These are phyloP conservation scores for Megaleporinus macrocephalus DNA, from an alignment of 2,113 vertebrate species.

Conservation along the genomic window DNA sequence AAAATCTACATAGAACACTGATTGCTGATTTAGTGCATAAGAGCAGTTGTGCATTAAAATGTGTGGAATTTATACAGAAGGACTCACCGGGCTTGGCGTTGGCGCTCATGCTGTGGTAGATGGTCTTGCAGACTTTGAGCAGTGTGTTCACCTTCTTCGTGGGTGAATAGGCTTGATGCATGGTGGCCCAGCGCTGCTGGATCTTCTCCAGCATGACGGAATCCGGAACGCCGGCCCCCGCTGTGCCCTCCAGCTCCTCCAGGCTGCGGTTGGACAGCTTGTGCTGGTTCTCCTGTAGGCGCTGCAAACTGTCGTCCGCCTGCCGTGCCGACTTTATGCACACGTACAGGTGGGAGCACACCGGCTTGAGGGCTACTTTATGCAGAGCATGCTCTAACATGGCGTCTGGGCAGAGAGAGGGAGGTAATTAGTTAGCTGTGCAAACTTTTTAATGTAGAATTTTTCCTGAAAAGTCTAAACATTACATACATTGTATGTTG, in stretches of 20 bases:
- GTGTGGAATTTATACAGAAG: no score
- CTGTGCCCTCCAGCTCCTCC: slow-evolving; percentile 68
- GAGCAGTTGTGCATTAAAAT: no score
- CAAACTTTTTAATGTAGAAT: no score
- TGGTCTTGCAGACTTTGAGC: slow-evolving; percentile 85
- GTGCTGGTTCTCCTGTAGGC: slow-evolving; percentile 68
- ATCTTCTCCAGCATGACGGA: slow-evolving; percentile 75
- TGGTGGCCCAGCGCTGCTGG: slow-evolving; percentile 72
- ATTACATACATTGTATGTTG: no score
- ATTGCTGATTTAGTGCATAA: no score
- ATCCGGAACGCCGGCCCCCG: slow-evolving; percentile 75
- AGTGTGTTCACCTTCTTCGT: slow-evolving; percentile 84
- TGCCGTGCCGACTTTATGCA: slow-evolving; percentile 70
- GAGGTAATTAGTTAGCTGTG: not conserved
- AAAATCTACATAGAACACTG: no score
- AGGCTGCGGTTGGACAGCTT: slow-evolving; percentile 62
- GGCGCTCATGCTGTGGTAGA: slow-evolving; percentile 84
- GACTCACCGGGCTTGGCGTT: slow-evolving; percentile 72
- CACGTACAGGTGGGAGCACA: slow-evolving; percentile 76
- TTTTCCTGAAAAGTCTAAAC: no score
- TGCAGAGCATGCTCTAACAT: slow-evolving; percentile 82
- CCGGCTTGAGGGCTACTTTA: slow-evolving; percentile 83
- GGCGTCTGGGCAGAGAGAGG: slow-evolving; percentile 64
- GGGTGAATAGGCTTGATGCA: slow-evolving; percentile 84
- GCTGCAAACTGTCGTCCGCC: slow-evolving; percentile 64